Percentiles rank a stretch among this genome's conserved stretches.
Evolutionary conservation across 2,113 vertebrate genomes (phyloP).

Genomic region (Donacobius atricapilla): DNA sequence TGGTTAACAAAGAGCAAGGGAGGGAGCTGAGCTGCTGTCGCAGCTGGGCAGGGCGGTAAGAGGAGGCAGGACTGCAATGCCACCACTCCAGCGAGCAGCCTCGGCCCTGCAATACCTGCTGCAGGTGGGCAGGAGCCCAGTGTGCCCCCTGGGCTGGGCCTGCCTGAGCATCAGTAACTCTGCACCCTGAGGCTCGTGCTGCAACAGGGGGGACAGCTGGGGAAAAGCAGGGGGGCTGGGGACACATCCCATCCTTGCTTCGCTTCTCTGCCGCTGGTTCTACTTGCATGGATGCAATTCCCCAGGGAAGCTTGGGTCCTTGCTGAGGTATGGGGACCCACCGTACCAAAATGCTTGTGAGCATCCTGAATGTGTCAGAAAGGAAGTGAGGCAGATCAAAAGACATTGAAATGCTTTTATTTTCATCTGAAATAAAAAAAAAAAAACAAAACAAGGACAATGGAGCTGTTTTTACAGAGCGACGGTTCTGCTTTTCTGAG

Average conservation of each 20-base stretch:
- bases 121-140: background rate
- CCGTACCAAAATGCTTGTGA: background rate
- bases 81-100: background rate
- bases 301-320: background rate
- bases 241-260: background rate
- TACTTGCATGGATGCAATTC: background rate
- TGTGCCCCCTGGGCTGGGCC: rapidly evolving
- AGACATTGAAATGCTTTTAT: slow-evolving; percentile 6
- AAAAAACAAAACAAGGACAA: no score
- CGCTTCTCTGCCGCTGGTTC: background rate
- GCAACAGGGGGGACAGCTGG: background rate
- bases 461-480: background rate
- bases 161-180: background rate
- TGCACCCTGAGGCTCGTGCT: background rate
- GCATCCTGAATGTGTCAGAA: background rate
- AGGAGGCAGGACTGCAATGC: background rate
- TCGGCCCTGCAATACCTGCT: background rate
- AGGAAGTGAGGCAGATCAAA: background rate
- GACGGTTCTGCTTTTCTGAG: background rate
- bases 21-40: slow-evolving; percentile 38
- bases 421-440: slow-evolving; percentile 13
- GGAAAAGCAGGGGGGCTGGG: background rate
- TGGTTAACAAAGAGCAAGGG: slow-evolving; percentile 61
- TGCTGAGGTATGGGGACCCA: background rate
- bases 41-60: slow-evolving; percentile 39